phyloP scores from a whole-genome alignment of 2,888 invertebrate genomes.

The Oeneis ivallda region DNA sequence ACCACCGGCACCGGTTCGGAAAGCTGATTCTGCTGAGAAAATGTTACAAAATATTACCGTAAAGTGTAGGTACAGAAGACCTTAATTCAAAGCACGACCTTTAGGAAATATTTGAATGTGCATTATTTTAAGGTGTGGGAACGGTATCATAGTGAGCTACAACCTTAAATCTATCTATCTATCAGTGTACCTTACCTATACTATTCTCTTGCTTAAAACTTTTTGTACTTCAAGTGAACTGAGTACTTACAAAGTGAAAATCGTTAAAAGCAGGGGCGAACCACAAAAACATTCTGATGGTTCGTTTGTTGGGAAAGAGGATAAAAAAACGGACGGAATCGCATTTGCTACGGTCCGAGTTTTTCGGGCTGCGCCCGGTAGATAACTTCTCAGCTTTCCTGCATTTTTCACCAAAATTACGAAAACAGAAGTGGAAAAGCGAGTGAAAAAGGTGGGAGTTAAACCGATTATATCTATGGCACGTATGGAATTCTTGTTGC shows the following conservation, averaged over 20 bases:
- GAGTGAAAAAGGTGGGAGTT: background rate
- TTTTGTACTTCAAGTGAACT: background rate
- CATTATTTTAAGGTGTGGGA: too few relatives aligned
- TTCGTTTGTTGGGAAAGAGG: slow-evolving; percentile 22
- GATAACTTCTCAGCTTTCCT: slow-evolving; percentile 18
- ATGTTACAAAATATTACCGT: too few relatives aligned
- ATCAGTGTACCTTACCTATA: background rate
- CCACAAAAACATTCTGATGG: slow-evolving; percentile 28
- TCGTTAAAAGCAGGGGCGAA: slow-evolving; percentile 23
- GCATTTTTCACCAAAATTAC: slow-evolving; percentile 15
- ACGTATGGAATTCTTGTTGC: too few relatives aligned
- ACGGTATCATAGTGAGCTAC: too few relatives aligned
- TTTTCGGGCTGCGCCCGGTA: slow-evolving; percentile 19
- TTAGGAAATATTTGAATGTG: too few relatives aligned
- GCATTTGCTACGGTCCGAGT: slow-evolving; percentile 15
- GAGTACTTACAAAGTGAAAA: slow-evolving; percentile 16
- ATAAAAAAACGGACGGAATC: slow-evolving; percentile 25
- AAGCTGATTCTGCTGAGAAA: too few relatives aligned
- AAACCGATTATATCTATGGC: background rate
- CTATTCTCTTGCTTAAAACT: background rate
- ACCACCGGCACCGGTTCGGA: too few relatives aligned
- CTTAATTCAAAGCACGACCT: too few relatives aligned
- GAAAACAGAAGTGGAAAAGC: background rate
- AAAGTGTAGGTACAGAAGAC: too few relatives aligned
- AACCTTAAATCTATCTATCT: too few relatives aligned